A percentile compares a stretch with the other conserved stretches of the same genome.
These are phyloP conservation scores for Liolophura sinensis DNA, from an alignment of 1,140 invertebrate genomes.

Conservation along the genomic window DNA sequence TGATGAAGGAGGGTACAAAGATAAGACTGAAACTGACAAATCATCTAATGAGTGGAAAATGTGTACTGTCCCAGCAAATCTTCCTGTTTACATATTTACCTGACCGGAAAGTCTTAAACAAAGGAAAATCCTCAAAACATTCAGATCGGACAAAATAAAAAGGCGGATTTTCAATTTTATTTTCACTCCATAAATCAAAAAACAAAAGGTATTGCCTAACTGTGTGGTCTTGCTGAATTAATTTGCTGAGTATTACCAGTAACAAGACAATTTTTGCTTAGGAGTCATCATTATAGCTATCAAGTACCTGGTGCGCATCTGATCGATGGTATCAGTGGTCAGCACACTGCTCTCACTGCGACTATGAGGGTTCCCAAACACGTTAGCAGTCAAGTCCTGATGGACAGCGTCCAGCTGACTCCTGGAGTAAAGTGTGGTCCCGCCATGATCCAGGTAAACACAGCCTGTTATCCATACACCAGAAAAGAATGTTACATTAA, in stretches of 20 bases:
- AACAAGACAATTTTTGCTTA: not conserved
- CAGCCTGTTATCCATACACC: constrained; percentile 53
- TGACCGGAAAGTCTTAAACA: too few relatives aligned
- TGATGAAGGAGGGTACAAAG: too few relatives aligned
- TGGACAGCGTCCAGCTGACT: constrained; percentile 72
- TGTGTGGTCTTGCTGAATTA: too few relatives aligned
- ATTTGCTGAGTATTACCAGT: not conserved
- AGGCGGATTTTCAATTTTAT: too few relatives aligned
- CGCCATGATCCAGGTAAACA: constrained; percentile 89
- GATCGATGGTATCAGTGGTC: constrained; percentile 79
- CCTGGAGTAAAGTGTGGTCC: constrained; percentile 80
- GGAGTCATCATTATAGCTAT: not conserved
- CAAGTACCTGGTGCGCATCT: constrained; percentile 74
- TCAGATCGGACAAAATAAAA: too few relatives aligned
- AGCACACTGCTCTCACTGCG: constrained; percentile 70
- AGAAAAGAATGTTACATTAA: constrained; percentile 20
- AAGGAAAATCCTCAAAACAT: too few relatives aligned
- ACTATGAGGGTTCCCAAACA: constrained; percentile 90
- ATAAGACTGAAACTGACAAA: too few relatives aligned
- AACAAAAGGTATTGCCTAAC: too few relatives aligned
- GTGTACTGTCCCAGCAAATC: too few relatives aligned
- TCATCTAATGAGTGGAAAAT: too few relatives aligned
- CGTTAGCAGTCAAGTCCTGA: constrained; percentile 67
- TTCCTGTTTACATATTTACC: too few relatives aligned
- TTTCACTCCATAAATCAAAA: too few relatives aligned